Base-by-base conservation (phyloP, 2,888 invertebrate species). In the Alviniconcha strummeri region DNA sequence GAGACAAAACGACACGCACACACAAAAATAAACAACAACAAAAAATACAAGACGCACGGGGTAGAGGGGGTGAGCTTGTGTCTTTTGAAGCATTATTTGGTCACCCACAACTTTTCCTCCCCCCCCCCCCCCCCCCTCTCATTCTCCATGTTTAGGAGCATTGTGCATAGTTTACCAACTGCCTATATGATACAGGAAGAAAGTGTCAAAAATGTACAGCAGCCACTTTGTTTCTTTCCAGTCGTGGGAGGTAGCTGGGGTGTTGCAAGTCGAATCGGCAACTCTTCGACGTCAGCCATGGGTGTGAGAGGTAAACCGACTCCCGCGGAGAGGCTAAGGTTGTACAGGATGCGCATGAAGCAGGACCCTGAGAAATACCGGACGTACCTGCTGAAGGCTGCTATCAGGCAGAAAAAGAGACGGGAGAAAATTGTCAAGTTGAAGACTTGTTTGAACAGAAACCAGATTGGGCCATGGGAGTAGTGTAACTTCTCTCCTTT, bases 161-260 rank as follows among this genome's bases (percentile, higher is more conserved):
- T 36, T 36, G 36, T 36, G 36, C 36, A 36, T 36, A 36, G 36
- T 36, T 36, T 36, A 36, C 36, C 36, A 36, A 36, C 36, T 36
- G 36, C 36, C 36, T 36, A 3, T 36, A 36, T 36, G 36, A 36
- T 36, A 36, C 36, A 36, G 36, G 36, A 36, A 36, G 36, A 36
- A 36, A 36, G 36, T 36, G 36, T 36, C 36, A 36, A 36, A 36
- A 36, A 36, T 36, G 36, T 36, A 78, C n/a, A 78, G 64, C 60
- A 52, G 78, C 60, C 52, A n/a, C 78, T 78, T 78, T 78, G 17
- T 78, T 78, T 78, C 78, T 60, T 78, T 78, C 78, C 78, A 78
- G 78, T 64, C 60, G 13, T 60, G 60, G 78, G 57, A 64, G 78
- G 36, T 64, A 78, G 64, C 78, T 78, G 64, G 60, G 64, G 64